Percentiles rank a stretch among this genome's conserved stretches.
Conservation (phyloP, 2,797 vertebrate species). For the Melanotaenia boesemani region DNA sequence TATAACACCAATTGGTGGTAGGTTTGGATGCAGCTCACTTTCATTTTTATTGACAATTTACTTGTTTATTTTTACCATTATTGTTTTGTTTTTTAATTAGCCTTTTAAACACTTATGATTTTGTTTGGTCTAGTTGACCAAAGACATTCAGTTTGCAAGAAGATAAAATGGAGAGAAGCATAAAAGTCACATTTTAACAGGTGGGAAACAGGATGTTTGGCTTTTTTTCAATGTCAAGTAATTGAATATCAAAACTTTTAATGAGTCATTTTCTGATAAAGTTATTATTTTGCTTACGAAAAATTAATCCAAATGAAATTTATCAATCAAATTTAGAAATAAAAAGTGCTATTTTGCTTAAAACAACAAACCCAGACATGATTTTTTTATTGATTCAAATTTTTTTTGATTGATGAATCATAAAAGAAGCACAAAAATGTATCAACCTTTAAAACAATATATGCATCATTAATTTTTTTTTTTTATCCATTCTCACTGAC, state of each 20-base stretch:
- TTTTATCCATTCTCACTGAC: constrained; percentile 50
- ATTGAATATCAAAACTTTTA: not conserved
- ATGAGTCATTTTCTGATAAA: not conserved
- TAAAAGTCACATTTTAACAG: too few relatives aligned
- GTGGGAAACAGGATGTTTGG: not conserved
- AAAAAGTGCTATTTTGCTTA: not conserved
- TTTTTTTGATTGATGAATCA: not conserved
- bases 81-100: not conserved
- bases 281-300: not conserved
- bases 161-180: not conserved
- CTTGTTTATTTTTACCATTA: not conserved
- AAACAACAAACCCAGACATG: too few relatives aligned
- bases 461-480: constrained; percentile 9
- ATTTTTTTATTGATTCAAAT: not conserved
- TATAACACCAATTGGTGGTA: constrained; percentile 86
- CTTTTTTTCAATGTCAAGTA: not conserved
- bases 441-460: not conserved
- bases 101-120: not conserved
- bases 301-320: too few relatives aligned
- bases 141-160: not conserved
- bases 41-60: not conserved
- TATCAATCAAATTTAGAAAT: too few relatives aligned
- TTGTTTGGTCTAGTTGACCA: not conserved
- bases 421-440: not conserved
- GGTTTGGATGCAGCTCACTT: constrained; percentile 15